Evolutionary conservation across 1,140 invertebrate genomes (phyloP).

Genomic region (Pogonus chalceus): DNA sequence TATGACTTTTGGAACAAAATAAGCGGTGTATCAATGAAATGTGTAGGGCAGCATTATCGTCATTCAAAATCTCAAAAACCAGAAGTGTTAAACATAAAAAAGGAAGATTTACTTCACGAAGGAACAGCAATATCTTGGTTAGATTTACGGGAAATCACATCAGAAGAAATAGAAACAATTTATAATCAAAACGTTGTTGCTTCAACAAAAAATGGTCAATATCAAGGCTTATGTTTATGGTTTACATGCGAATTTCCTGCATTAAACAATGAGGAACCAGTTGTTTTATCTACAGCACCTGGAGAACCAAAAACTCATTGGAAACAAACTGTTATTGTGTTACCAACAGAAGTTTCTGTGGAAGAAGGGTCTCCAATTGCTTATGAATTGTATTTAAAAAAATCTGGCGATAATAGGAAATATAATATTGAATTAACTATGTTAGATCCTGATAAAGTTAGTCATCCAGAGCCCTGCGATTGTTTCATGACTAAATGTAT

Average conservation of each 20-base stretch:
- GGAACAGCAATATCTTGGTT: constrained; percentile 47
- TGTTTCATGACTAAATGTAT: constrained; percentile 72
- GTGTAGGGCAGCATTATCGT: constrained; percentile 41
- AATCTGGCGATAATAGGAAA: constrained; percentile 40
- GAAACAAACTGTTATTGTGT: constrained; percentile 90
- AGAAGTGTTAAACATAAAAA: constrained; percentile 36
- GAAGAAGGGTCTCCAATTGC: constrained; percentile 53
- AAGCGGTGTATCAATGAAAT: constrained; percentile 44
- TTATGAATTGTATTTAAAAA: constrained; percentile 51
- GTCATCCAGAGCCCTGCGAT: constrained; percentile 66
- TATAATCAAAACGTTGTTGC: constrained; percentile 37
- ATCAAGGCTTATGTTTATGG: constrained; percentile 64
- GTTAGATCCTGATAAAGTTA: constrained; percentile 55
- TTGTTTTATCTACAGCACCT: constrained; percentile 67
- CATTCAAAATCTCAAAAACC: constrained; percentile 38
- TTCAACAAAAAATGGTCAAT: constrained; percentile 46
- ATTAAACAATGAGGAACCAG: constrained; percentile 23
- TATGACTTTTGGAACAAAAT: constrained; percentile 49
- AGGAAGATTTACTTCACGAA: constrained; percentile 42
- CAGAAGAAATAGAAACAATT: constrained; percentile 39
- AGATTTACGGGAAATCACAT: constrained; percentile 42
- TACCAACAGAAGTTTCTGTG: constrained; percentile 42
- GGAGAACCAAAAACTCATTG: constrained; percentile 76
- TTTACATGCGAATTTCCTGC: constrained; percentile 48
- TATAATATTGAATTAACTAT: constrained; percentile 61